A percentile compares a stretch with the other conserved stretches of the same genome.
Conservation (phyloP, 2,113 vertebrate genomes). For the Synodontis membranacea region DNA sequence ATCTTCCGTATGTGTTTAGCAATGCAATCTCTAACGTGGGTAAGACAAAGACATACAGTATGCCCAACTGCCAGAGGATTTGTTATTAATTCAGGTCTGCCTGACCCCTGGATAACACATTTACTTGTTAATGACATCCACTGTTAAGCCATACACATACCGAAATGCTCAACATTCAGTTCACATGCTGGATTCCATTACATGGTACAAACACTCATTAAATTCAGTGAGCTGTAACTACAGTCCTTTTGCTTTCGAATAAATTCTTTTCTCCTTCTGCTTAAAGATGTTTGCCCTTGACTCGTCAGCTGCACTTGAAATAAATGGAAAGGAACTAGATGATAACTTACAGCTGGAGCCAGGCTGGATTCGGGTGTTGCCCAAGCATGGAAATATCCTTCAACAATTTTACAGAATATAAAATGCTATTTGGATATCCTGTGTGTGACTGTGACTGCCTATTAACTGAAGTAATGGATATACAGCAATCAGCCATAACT, state of each 20-base stretch:
- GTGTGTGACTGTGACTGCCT: no score
- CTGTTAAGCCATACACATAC: conserved; percentile 19
- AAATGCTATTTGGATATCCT: conserved; percentile 22
- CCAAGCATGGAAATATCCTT: neutral
- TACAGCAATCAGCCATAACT: no score
- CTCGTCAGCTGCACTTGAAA: conserved; percentile 54
- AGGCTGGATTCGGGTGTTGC: neutral
- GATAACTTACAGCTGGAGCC: conserved; percentile 38
- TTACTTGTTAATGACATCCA: conserved; percentile 17
- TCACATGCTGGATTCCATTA: conserved; percentile 63
- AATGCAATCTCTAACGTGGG: conserved; percentile 67
- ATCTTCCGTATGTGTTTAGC: conserved; percentile 59
- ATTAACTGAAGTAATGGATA: neutral
- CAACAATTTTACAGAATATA: neutral
- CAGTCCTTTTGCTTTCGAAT: conserved; percentile 58
- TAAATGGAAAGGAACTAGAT: conserved; percentile 62
- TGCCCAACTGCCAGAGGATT: conserved; percentile 12
- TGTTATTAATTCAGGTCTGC: conserved; percentile 18
- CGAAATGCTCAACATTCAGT: conserved; percentile 60
- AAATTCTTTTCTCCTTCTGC: conserved; percentile 58
- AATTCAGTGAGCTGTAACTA: conserved; percentile 69
- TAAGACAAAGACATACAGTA: conserved; percentile 47
- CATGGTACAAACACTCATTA: conserved; percentile 71
- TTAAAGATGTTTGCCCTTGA: conserved; percentile 65
- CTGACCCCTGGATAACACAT: conserved; percentile 17